phyloP scores from a whole-genome alignment of 1,140 invertebrate species.

The Caenorhabditis latens region DNA sequence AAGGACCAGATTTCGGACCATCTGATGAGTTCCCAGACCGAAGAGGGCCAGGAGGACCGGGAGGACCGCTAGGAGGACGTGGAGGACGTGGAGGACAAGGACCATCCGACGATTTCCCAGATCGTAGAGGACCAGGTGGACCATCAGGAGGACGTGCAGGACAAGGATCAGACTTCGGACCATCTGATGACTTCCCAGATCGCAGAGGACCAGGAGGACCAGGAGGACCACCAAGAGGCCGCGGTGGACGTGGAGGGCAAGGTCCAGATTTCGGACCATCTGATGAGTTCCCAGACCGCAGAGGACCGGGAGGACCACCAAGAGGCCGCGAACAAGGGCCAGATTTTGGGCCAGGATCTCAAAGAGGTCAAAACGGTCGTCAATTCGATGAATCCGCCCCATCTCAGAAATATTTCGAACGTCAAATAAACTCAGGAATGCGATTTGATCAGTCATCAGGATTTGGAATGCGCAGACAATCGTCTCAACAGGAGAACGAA shows the following conservation, averaged over 20 bases:
- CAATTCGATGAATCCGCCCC: constrained; percentile 27
- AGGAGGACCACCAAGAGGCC: background rate
- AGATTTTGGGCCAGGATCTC: background rate
- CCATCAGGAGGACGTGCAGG: background rate
- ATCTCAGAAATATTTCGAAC: constrained; percentile 20
- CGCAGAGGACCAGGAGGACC: constrained; percentile 4
- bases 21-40: constrained; percentile 15
- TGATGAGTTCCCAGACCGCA: background rate
- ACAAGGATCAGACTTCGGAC: constrained; percentile 19
- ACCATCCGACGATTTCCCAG: background rate
- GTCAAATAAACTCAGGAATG: background rate
- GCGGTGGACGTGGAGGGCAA: constrained; percentile 11
- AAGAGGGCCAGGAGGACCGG: background rate
- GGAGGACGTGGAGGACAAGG: background rate
- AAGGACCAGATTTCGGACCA: constrained; percentile 41
- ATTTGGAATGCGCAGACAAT: constrained; percentile 12
- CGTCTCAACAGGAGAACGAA: background rate
- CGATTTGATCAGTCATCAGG: constrained; percentile 16
- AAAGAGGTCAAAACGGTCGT: background rate
- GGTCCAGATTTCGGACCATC: constrained; percentile 28
- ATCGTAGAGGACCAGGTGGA: background rate
- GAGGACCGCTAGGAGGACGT: background rate
- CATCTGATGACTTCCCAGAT: constrained; percentile 3
- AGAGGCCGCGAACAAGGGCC: background rate
- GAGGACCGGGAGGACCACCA: background rate